Percentiles rank a stretch among this genome's conserved stretches.
Evolutionary conservation across 2,888 invertebrate species (phyloP).

Genomic region (Athalia cordata): DNA sequence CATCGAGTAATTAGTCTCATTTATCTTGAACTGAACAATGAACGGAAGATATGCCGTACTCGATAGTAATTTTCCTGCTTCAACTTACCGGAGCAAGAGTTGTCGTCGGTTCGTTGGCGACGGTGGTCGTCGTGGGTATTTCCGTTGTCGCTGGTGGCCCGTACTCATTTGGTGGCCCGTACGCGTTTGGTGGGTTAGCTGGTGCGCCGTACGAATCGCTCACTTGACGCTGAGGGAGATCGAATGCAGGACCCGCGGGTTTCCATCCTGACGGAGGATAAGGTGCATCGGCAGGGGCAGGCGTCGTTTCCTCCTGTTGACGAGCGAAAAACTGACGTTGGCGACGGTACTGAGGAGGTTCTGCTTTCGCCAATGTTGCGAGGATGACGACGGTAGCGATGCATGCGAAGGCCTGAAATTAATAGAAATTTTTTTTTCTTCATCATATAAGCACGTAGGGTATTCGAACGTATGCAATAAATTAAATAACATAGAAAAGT

Average conservation of each 20-base stretch:
- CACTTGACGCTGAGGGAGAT: slow-evolving; percentile 43
- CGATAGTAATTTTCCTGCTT: slow-evolving; percentile 3
- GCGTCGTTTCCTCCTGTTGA: slow-evolving; percentile 45
- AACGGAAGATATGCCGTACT: neutral
- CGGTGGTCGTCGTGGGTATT: slow-evolving; percentile 25
- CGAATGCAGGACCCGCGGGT: slow-evolving; percentile 42
- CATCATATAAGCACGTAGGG: neutral
- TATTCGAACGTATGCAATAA: neutral
- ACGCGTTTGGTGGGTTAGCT: slow-evolving; percentile 32
- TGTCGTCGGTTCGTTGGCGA: slow-evolving; percentile 41
- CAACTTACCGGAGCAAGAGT: slow-evolving; percentile 22
- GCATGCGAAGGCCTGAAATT: slow-evolving; percentile 28
- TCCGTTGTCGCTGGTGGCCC: slow-evolving; percentile 42
- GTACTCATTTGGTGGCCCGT: slow-evolving; percentile 36
- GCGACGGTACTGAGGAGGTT: slow-evolving; percentile 38
- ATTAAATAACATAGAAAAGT: neutral
- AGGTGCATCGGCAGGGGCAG: slow-evolving; percentile 36
- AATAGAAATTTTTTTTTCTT: neutral
- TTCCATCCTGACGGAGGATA: slow-evolving; percentile 46
- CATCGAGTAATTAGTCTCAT: too few species aligned
- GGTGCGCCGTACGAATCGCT: slow-evolving; percentile 37
- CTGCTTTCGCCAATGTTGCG: slow-evolving; percentile 24
- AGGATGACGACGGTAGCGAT: slow-evolving; percentile 2
- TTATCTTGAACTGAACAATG: neutral
- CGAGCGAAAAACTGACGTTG: slow-evolving; percentile 44